phyloP scores from a whole-genome alignment of 2,797 vertebrate species.

The Pipistrellus nathusii region DNA sequence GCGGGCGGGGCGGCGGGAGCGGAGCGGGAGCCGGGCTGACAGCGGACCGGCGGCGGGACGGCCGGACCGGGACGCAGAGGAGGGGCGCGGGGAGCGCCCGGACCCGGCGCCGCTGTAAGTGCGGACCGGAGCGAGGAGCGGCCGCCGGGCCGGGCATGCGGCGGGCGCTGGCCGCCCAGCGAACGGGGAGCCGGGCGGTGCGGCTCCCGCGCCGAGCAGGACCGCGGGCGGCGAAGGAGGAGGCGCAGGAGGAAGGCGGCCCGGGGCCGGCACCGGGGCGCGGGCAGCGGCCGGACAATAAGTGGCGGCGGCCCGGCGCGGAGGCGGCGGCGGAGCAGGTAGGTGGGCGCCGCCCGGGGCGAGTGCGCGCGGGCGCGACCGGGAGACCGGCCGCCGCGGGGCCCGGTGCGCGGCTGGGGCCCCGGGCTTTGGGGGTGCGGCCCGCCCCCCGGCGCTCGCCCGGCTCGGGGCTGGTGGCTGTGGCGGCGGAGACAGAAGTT shows the following conservation, averaged over 20 bases:
- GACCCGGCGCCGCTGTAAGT: conserved; percentile 24
- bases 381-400: too few species aligned
- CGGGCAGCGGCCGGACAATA: conserved; percentile 71
- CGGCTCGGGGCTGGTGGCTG: background rate
- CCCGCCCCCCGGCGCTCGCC: background rate
- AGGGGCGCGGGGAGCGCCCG: background rate
- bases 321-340: conserved; percentile 39
- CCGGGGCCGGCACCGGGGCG: conserved; percentile 9
- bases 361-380: background rate
- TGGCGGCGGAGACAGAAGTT: conserved; percentile 58
- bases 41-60: background rate
- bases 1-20: conserved; percentile 69
- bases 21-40: conserved; percentile 56
- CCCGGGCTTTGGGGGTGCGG: too few species aligned
- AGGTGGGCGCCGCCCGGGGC: conserved; percentile 7
- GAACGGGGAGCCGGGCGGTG: background rate
- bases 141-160: conserved; percentile 66
- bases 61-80: background rate
- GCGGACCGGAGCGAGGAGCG: background rate
- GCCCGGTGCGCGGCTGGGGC: too few species aligned
- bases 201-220: conserved; percentile 22
- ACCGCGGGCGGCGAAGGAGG: background rate
- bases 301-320: conserved; percentile 55
- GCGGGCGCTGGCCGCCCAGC: conserved; percentile 38
- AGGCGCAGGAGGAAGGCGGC: background rate